phyloP scores from a whole-genome alignment of 2,113 vertebrate species.

The Hypocryptadius cinnamomeus region DNA sequence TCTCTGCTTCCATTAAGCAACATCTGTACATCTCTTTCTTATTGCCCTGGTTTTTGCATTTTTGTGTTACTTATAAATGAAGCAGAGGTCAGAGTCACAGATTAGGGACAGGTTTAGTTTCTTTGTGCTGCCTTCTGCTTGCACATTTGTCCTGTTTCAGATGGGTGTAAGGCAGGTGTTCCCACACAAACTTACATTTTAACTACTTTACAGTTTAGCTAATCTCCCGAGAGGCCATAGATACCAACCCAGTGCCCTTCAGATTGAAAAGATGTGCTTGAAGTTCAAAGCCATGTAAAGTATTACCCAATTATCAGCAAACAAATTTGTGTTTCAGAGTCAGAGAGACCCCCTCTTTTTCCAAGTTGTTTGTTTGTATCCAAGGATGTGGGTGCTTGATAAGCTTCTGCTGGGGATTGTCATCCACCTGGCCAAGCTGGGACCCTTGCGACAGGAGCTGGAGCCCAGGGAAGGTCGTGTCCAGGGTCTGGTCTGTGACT shows the following conservation, averaged over 20 bases:
- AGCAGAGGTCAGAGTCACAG: background rate
- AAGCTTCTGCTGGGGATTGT: background rate
- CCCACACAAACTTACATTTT: background rate
- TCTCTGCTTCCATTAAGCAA: background rate
- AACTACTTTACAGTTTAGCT: background rate
- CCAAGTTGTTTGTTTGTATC: background rate
- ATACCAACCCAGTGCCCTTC: background rate
- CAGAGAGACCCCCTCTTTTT: background rate
- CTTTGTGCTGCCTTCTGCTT: background rate
- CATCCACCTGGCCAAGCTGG: background rate
- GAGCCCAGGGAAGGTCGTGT: background rate
- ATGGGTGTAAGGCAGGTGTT: background rate
- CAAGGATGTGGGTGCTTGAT: background rate
- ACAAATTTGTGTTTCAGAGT: background rate
- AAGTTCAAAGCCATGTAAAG: background rate
- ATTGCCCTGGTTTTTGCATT: background rate
- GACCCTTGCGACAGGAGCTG: background rate
- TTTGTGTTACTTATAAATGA: background rate
- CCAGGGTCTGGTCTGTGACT: background rate
- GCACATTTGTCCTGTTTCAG: background rate
- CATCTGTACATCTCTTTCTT: background rate
- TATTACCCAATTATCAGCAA: background rate
- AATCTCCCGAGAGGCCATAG: background rate
- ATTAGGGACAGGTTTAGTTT: background rate
- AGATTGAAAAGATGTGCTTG: background rate